phyloP scores from a whole-genome alignment of 2,888 invertebrate species.

The Pantelozetes paolii region DNA sequence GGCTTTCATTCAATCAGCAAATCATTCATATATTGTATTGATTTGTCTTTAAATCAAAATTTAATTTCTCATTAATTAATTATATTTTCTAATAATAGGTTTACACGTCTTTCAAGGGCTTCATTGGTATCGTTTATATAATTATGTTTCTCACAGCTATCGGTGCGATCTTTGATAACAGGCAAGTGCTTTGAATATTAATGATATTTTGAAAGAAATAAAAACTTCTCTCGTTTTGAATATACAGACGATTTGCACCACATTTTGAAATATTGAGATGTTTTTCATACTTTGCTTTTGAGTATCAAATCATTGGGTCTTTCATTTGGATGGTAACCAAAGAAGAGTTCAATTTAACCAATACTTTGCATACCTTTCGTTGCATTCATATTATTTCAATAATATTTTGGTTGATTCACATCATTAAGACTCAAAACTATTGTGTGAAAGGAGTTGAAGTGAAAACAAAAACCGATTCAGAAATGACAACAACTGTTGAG shows the following conservation, averaged over 20 bases:
- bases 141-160: not conserved
- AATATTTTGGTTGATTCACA: slow-evolving; percentile 10
- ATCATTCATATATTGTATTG: not conserved
- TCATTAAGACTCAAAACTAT: no score
- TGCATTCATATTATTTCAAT: not conserved
- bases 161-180: not conserved
- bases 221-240: not conserved
- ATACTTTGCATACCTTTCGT: not conserved
- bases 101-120: not conserved
- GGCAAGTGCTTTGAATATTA: not conserved
- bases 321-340: not conserved
- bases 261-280: not conserved
- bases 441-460: no score
- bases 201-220: not conserved
- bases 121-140: not conserved
- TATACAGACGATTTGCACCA: not conserved
- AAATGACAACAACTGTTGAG: no score
- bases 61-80: not conserved
- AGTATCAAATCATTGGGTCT: not conserved
- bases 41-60: not conserved
- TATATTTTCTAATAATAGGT: not conserved
- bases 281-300: not conserved
- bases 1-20: not conserved
- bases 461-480: no score
- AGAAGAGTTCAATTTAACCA: not conserved